Conservation (phyloP, 2,888 invertebrate genomes). For the Ornithoptera alexandrae region DNA sequence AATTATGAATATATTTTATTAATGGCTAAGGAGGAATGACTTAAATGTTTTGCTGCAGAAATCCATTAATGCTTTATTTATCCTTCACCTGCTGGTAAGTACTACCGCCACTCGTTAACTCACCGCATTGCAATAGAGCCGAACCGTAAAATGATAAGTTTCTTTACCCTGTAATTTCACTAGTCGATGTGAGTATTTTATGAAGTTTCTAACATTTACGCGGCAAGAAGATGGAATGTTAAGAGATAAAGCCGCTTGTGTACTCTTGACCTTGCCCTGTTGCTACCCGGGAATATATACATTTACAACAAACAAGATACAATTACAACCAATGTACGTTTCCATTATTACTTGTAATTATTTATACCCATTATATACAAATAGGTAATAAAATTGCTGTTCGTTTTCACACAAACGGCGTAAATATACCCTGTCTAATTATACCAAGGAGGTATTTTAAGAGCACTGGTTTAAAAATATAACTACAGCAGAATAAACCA, state of each 20-base stretch:
- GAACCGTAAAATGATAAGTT: too few relatives aligned
- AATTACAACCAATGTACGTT: conserved; percentile 45
- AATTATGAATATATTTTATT: not conserved
- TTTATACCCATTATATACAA: conserved; percentile 12
- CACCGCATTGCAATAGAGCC: too few relatives aligned
- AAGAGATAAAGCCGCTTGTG: conserved; percentile 44
- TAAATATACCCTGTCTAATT: conserved; percentile 19
- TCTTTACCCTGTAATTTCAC: too few relatives aligned
- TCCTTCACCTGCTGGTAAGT: too few relatives aligned
- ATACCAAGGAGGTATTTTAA: conserved; percentile 25
- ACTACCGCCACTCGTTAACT: too few relatives aligned
- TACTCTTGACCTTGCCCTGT: conserved; percentile 65
- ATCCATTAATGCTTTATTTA: not conserved
- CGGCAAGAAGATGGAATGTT: not conserved
- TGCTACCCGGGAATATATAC: conserved; percentile 64
- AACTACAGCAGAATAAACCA: conserved; percentile 18
- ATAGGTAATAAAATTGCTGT: conserved; percentile 6
- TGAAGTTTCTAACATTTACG: too few relatives aligned
- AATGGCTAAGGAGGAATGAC: not conserved
- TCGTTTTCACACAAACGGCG: conserved; percentile 7
- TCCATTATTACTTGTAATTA: conserved; percentile 8
- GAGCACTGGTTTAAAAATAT: conserved; percentile 14
- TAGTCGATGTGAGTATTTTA: too few relatives aligned
- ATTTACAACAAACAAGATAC: conserved; percentile 49
- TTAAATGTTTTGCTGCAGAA: not conserved